phyloP scores from a whole-genome alignment of 2,888 invertebrate species.

The Venusia cambrica region DNA sequence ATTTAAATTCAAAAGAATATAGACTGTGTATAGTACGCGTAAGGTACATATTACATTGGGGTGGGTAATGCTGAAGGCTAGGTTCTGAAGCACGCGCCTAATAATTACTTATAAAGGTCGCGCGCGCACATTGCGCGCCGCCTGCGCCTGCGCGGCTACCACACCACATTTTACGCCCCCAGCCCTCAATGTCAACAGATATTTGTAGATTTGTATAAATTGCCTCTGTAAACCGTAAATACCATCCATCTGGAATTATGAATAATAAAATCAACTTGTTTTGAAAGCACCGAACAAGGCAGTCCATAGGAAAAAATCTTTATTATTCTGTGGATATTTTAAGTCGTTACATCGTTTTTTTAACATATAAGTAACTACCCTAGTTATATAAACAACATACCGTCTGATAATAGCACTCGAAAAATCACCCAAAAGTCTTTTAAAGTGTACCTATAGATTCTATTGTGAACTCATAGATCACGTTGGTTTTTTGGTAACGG shows the following conservation, averaged over 20 bases:
- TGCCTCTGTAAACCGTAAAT: conserved; percentile 10
- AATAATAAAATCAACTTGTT: too few species aligned
- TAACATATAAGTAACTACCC: too few species aligned
- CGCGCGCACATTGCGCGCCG: conserved; percentile 75
- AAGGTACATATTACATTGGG: conserved; percentile 8
- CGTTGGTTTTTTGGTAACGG: too few species aligned
- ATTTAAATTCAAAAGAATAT: conserved; percentile 12
- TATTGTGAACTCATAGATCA: too few species aligned
- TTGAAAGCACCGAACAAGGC: too few species aligned
- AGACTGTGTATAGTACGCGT: conserved; percentile 6
- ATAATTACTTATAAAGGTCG: conserved; percentile 77
- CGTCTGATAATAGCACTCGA: too few species aligned
- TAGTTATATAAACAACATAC: too few species aligned
- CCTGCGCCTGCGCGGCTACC: conserved; percentile 32
- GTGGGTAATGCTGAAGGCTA: conserved; percentile 17
- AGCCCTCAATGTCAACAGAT: conserved; percentile 18
- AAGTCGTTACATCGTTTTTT: too few species aligned
- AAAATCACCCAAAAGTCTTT: too few species aligned
- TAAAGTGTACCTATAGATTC: too few species aligned
- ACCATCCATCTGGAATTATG: conserved; percentile 2
- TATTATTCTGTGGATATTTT: too few species aligned
- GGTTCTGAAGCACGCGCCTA: conserved; percentile 63
- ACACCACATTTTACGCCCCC: conserved; percentile 15
- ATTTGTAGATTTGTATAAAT: conserved; percentile 6
- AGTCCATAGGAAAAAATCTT: too few species aligned